A percentile compares a stretch with the other conserved stretches of the same genome.
These are phyloP conservation scores for Zoanthus sansibaricus DNA, from an alignment of 92 coral and sea anemone genomes.

Conservation along the genomic window DNA sequence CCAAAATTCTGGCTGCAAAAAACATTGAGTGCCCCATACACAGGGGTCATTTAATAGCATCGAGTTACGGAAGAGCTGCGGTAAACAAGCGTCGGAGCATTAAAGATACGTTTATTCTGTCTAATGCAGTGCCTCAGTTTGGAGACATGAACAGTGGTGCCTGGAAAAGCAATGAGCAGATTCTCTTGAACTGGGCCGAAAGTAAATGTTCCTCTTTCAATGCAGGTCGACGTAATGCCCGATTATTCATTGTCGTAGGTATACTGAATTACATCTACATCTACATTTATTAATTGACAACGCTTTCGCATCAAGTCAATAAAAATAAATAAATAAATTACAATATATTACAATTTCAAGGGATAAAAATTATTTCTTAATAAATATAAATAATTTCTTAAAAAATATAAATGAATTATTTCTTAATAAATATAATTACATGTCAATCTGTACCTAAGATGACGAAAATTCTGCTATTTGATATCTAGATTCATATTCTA, in stretches of 20 bases:
- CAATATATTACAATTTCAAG: too few relatives aligned
- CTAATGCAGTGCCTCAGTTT: conserved; percentile 16
- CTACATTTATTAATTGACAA: too few relatives aligned
- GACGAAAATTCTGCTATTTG: too few relatives aligned
- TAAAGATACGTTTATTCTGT: not conserved
- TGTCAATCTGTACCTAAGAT: too few relatives aligned
- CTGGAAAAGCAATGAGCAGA: not conserved
- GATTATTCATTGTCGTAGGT: conserved; percentile 6
- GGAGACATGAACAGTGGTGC: not conserved
- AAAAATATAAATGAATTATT: too few relatives aligned
- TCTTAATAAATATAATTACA: too few relatives aligned
- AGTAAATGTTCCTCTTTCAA: not conserved
- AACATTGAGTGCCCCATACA: not conserved
- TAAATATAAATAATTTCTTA: too few relatives aligned
- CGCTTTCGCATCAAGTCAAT: too few relatives aligned
- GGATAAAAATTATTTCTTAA: too few relatives aligned
- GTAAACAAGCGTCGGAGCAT: not conserved
- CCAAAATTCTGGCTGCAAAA: not conserved
- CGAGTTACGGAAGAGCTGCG: conserved; percentile 15
- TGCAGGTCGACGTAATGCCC: conserved; percentile 5
- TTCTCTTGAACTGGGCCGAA: conserved; percentile 18
- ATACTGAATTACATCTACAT: not conserved
- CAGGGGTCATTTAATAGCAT: conserved; percentile 16
- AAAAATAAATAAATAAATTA: too few relatives aligned
- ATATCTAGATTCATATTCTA: too few relatives aligned